Percentiles rank a stretch among this genome's conserved stretches.
Evolutionary conservation across 1,140 invertebrate genomes (phyloP).

Genomic region (Drosophila saltans): DNA sequence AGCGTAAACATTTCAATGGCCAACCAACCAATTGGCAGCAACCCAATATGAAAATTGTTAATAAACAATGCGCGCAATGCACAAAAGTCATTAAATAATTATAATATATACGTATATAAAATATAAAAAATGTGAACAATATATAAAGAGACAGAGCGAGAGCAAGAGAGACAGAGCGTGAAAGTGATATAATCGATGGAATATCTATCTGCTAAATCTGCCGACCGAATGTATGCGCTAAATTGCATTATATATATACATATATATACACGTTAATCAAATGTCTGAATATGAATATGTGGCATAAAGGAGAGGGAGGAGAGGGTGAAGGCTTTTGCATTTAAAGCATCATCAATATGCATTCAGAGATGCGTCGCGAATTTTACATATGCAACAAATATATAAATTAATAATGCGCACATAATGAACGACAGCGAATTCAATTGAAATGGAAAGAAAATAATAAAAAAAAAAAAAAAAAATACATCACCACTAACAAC

Average conservation of each 20-base stretch:
- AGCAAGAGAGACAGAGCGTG: not conserved
- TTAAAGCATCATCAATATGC: constrained; percentile 70
- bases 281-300: constrained; percentile 38
- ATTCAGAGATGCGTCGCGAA: constrained; percentile 30
- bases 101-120: constrained; percentile 39
- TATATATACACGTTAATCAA: constrained; percentile 58
- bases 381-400: constrained; percentile 42
- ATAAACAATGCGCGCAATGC: constrained; percentile 55
- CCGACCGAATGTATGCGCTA: constrained; percentile 30
- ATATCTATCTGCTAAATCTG: constrained; percentile 7
- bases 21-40: constrained; percentile 23
- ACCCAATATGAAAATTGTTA: constrained; percentile 41
- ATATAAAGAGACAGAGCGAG: not conserved
- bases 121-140: constrained; percentile 4
- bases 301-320: not conserved
- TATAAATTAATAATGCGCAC: constrained; percentile 75
- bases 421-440: constrained; percentile 37
- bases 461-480: not conserved
- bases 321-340: constrained; percentile 13
- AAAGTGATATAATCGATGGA: not conserved
- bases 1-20: constrained; percentile 74
- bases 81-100: constrained; percentile 67
- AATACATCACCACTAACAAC: too few species aligned
- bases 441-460: constrained; percentile 17
- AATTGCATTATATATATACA: constrained; percentile 60